Evolutionary conservation across 2,797 vertebrate genomes (phyloP), one percentile per base, ranked within the genome.

Genomic region (Thalassophryne amazonica): DNA sequence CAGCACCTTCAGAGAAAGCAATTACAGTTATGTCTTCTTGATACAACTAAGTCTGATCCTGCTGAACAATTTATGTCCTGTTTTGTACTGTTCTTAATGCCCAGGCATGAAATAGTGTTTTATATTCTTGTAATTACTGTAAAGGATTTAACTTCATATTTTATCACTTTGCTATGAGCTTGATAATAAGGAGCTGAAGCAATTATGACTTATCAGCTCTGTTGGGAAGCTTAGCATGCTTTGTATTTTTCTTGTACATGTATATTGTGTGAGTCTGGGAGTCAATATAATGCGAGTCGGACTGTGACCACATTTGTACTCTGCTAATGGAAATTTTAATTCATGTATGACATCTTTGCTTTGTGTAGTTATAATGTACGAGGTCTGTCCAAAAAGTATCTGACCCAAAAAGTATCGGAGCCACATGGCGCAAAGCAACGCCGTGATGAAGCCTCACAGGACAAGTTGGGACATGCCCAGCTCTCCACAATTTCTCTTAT

Each of bases 101-200:
- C 24, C 21, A 45, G 43, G 20, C 39, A 51, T 39, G 72, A 60
- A 76, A 60, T 38, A 67, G 22, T 56, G 45, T 56, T 77, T 71
- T 23, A 54, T 62, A 49, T 67, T 68, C 50, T 57, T 50, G 54
- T 67, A 80, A 78, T 75, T 63, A 40, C 64, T 17, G 17, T 74
- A 51, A 66, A 81, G 50, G 59, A 63, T 73, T 76, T 65, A 36
- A 72, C 73, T 84, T 74, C 19, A 60, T 54, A 46, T 80, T 75
- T 72, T 76, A 70, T 60, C 63, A 58, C 63, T 67, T 46, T 67
- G 47, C 59, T 69, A 57, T 73, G 53, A 55, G 48, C 40, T 72
- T 73, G 69, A 73, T 71, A 72, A 84, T 78, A 65, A 80, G 48
- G 20, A 66, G 50, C 47, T 52, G 34, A 55, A 50, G 59, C 31